Conservation (phyloP, 2,113 vertebrate species). For the Macrotus californicus region DNA sequence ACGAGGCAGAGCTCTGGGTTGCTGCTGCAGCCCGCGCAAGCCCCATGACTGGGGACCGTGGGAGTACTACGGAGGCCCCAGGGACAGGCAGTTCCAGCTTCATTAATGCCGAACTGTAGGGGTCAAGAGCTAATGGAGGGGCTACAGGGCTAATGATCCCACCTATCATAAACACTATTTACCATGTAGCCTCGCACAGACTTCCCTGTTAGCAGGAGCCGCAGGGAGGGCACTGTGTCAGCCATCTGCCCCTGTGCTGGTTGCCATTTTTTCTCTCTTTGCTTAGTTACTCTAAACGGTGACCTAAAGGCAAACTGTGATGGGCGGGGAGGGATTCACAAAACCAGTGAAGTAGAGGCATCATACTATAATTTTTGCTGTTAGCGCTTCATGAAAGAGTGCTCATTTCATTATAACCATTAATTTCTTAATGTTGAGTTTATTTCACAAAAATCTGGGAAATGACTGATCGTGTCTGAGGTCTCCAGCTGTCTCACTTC, state of each 20-base stretch:
- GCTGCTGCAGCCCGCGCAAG: slow-evolving; percentile 63
- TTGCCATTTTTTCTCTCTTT: slow-evolving; percentile 18
- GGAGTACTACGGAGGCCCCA: slow-evolving; percentile 7
- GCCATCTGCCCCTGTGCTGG: slow-evolving; percentile 53
- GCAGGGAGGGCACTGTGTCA: slow-evolving; percentile 18
- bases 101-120: slow-evolving; percentile 68
- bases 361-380: not conserved
- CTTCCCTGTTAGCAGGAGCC: slow-evolving; percentile 36
- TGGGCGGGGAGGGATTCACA: not conserved
- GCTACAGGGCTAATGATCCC: slow-evolving; percentile 62
- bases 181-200: slow-evolving; percentile 51
- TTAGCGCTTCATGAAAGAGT: not conserved
- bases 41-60: slow-evolving; percentile 42
- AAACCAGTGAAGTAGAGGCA: not conserved
- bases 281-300: not conserved
- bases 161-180: slow-evolving; percentile 63
- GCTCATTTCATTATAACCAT: not conserved
- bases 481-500: not conserved
- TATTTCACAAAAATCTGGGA: not conserved
- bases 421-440: not conserved
- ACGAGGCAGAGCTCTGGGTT: slow-evolving; percentile 20
- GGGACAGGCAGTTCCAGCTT: slow-evolving; percentile 59
- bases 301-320: slow-evolving; percentile 12
- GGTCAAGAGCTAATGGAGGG: slow-evolving; percentile 72
- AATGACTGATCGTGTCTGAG: not conserved